Evolutionary conservation across 2,888 invertebrate genomes (phyloP), one percentile per base, ranked within the genome.

Genomic region (Lissonota sp.): DNA sequence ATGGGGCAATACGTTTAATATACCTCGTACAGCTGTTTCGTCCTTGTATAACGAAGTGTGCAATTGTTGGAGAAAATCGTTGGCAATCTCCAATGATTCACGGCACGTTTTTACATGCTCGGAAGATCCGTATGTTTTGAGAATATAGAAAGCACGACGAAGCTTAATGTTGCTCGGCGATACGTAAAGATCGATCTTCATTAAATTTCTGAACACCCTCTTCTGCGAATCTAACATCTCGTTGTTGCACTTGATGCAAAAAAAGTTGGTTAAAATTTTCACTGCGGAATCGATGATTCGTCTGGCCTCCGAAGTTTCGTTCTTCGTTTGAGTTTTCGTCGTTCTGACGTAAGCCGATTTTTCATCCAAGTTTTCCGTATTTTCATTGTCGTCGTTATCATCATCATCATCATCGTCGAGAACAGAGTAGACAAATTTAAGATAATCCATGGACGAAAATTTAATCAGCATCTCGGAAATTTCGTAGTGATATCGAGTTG

Each of bases 1-100:
- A 71, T 87, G 84, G 37, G 92, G 91, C 12, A 93, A 75, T n/a
- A 91, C 74, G 39, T 88, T 82, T 5, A 94, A 84, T 37, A 94
- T 83, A 8, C 89, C 87, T 14, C 88, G 76, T 1, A 91, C 88
- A 64, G 89, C 88, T 40, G 89, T 86, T 67, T 90, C 89, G 71
- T 92, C 91, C 6, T 88, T 87, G 73, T 87, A 87, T 83, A 90
- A 89, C 1, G 80, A 72, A 6, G 86, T 70, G 77, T 90, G 93
- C 6, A 93, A 79, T 10, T 87, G 82, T 46, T 90, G 77, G 4
- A 93, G 58, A 51, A 92, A 87, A 49, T 87, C 79, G 6, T 92
- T 84, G 51, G 92, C 79, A 16, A 84, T 87, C 8, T 86, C 79
- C n/a, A 92, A n/a, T 60, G 16, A 90, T 79, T 88, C 57, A 16